These are phyloP conservation scores for Proctacanthus coquilletti DNA, from an alignment of 1,140 invertebrate genomes.

Conservation along the genomic window DNA sequence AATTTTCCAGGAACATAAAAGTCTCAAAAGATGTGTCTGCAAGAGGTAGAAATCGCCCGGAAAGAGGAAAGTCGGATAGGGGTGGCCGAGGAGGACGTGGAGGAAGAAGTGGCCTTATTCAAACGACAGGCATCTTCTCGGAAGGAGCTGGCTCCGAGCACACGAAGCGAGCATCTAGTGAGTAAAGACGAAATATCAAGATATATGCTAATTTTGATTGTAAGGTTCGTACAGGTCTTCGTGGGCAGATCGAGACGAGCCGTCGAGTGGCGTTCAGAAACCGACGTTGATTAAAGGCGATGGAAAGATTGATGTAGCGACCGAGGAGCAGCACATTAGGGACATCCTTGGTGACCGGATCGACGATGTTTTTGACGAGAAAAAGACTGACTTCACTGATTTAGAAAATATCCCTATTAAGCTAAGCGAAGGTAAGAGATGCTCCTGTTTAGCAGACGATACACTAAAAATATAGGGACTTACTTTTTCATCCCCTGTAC, in stretches of 20 bases:
- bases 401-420: slow-evolving; percentile 15
- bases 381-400: slow-evolving; percentile 26
- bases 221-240: too few relatives aligned
- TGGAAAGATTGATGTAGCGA: slow-evolving; percentile 11
- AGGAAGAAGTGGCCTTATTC: slow-evolving; percentile 15
- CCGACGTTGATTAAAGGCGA: slow-evolving; percentile 10
- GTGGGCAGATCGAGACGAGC: too few relatives aligned
- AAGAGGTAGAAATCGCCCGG: background rate
- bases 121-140: slow-evolving; percentile 24
- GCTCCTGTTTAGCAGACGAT: too few relatives aligned
- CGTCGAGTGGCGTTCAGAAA: slow-evolving; percentile 9
- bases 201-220: too few relatives aligned
- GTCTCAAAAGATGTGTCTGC: slow-evolving; percentile 24
- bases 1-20: slow-evolving; percentile 20
- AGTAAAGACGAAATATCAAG: too few relatives aligned
- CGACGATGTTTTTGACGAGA: slow-evolving; percentile 10
- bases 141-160: slow-evolving; percentile 20
- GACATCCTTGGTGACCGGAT: slow-evolving; percentile 14
- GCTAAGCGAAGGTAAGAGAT: slow-evolving; percentile 19
- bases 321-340: slow-evolving; percentile 5
- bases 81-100: slow-evolving; percentile 7
- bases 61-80: background rate
- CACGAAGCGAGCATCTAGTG: too few relatives aligned
- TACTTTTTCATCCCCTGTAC: too few relatives aligned
- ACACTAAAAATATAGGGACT: too few relatives aligned